Conservation (phyloP, 1,140 invertebrate genomes). For the Antheraea pernyi region DNA sequence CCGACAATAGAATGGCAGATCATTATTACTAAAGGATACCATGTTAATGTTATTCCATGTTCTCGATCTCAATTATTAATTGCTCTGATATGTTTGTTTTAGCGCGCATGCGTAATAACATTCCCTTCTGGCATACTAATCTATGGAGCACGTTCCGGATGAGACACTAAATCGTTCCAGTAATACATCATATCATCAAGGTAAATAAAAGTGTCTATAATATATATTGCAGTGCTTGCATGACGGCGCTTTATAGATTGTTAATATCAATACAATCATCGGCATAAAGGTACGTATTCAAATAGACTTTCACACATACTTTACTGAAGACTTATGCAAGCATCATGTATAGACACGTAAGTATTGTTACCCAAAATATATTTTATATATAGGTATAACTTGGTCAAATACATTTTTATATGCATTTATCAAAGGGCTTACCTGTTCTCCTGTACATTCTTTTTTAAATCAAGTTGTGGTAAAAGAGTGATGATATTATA, state of each 20-base stretch:
- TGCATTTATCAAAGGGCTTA: neutral
- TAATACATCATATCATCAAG: constrained; percentile 47
- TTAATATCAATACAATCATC: constrained; percentile 5
- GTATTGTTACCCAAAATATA: neutral
- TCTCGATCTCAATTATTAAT: constrained; percentile 48
- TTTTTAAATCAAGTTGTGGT: neutral
- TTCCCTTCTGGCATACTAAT: constrained; percentile 79
- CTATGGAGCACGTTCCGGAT: constrained; percentile 56
- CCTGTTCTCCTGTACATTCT: neutral
- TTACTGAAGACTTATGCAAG: neutral
- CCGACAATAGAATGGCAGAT: constrained; percentile 5
- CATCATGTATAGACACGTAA: neutral
- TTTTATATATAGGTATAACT: neutral
- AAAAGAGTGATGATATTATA: neutral
- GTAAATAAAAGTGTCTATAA: constrained; percentile 46
- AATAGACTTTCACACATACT: constrained; percentile 20
- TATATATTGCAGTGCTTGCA: constrained; percentile 20
- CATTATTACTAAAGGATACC: constrained; percentile 12
- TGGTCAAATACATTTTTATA: neutral
- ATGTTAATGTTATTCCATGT: constrained; percentile 29
- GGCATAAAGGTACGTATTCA: constrained; percentile 29
- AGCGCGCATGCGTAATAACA: constrained; percentile 78
- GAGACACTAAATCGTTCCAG: constrained; percentile 46
- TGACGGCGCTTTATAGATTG: constrained; percentile 32
- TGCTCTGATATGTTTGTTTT: constrained; percentile 75